These are phyloP conservation scores for Macrophya alboannulata DNA, from an alignment of 2,888 invertebrate genomes.

Conservation along the genomic window DNA sequence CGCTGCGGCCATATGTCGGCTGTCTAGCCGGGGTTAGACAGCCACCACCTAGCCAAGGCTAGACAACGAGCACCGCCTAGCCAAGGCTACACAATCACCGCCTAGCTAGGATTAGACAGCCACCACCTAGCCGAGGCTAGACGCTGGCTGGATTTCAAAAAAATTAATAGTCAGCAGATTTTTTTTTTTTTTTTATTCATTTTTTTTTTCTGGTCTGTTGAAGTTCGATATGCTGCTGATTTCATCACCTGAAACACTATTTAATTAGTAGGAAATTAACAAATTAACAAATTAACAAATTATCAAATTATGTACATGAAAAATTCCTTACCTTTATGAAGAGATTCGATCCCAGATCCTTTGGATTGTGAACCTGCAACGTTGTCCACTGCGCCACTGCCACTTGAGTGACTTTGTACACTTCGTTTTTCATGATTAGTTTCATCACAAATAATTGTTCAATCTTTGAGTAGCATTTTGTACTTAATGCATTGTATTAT, in stretches of 20 bases:
- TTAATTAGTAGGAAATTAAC: not conserved
- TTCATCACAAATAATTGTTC: not conserved
- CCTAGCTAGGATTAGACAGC: too few relatives aligned
- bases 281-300: too few relatives aligned
- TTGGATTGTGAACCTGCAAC: not conserved
- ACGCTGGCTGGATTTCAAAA: not conserved
- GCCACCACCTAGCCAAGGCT: too few relatives aligned
- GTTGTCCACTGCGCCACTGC: not conserved
- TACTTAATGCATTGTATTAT: not conserved
- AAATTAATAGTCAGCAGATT: not conserved
- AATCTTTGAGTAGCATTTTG: too few relatives aligned
- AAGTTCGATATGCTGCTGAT: not conserved
- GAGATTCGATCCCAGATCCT: not conserved
- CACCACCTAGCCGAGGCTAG: not conserved
- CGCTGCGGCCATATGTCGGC: constrained; percentile 43
- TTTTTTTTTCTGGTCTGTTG: not conserved
- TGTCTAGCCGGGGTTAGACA: not conserved
- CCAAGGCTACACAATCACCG: too few relatives aligned
- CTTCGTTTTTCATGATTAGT: not conserved
- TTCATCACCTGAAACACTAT: not conserved
- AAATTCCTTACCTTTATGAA: not conserved
- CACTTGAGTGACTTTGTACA: not conserved
- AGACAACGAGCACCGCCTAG: too few relatives aligned
- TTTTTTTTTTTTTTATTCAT: too few relatives aligned
- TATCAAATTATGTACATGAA: not conserved